Evolutionary conservation across 2,888 invertebrate genomes (phyloP).

Genomic region (Nephrotoma guestfalica): DNA sequence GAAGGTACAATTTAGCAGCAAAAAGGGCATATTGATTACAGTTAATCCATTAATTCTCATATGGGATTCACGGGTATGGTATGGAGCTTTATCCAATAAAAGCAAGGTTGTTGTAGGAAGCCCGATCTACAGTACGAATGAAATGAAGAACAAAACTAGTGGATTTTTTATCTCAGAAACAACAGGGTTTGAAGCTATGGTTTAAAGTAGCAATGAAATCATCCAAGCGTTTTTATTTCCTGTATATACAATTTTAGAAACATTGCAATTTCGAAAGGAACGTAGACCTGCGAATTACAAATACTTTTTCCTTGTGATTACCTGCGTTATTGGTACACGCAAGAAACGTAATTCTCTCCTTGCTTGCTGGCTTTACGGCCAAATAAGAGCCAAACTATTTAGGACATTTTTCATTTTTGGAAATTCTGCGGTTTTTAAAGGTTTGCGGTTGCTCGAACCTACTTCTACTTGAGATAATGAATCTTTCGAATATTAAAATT

Average conservation of each 20-base stretch:
- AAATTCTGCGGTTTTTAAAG: conserved; percentile 5
- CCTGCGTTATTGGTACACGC: conserved; percentile 15
- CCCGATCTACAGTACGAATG: background rate
- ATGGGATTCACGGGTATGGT: conserved; percentile 4
- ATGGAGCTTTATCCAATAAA: conserved; percentile 9
- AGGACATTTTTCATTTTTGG: conserved; percentile 9
- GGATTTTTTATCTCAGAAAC: no score
- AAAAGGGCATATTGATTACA: conserved; percentile 8
- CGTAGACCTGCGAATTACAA: conserved; percentile 14
- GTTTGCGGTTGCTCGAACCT: conserved; percentile 6
- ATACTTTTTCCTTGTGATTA: conserved; percentile 13
- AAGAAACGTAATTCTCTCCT: conserved; percentile 14
- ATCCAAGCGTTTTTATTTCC: conserved; percentile 8
- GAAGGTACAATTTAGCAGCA: conserved; percentile 12
- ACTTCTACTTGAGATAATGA: conserved; percentile 4
- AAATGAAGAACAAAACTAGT: background rate
- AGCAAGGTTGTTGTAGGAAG: conserved; percentile 12
- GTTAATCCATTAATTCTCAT: conserved; percentile 8
- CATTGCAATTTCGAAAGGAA: conserved; percentile 9
- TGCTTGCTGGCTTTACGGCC: conserved; percentile 9
- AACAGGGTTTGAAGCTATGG: no score
- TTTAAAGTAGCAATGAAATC: no score
- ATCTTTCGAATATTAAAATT: no score
- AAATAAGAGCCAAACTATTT: conserved; percentile 4
- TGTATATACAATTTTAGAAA: conserved; percentile 10